Conservation (phyloP, 2,113 vertebrate species). For the Actenoides lindsayi region DNA sequence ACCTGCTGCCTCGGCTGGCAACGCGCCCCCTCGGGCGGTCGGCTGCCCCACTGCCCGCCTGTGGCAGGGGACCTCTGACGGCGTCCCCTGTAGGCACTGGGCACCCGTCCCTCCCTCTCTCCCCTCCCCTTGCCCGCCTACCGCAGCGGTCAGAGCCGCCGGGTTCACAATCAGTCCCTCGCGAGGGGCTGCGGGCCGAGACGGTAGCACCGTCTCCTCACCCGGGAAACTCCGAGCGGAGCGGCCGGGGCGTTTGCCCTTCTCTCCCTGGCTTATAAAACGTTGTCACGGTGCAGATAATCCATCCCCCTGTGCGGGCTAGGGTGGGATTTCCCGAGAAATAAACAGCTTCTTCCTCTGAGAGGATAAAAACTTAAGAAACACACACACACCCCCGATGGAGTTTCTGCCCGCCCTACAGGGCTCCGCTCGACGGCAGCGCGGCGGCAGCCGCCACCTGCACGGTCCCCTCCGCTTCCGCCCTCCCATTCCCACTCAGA, state of each 20-base stretch:
- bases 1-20: neutral
- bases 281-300: neutral
- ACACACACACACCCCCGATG: too few species aligned
- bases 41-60: neutral
- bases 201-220: neutral
- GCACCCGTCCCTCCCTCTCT: conserved; percentile 54
- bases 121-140: conserved; percentile 19
- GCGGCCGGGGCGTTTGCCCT: too few species aligned
- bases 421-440: neutral
- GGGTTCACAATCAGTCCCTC: conserved; percentile 11
- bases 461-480: neutral
- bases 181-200: neutral
- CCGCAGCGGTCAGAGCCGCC: neutral
- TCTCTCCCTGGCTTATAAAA: neutral
- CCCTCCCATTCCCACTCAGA: neutral
- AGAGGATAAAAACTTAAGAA: neutral
- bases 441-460: neutral
- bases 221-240: neutral
- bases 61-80: conserved; percentile 42
- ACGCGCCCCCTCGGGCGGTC: neutral
- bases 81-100: conserved; percentile 45
- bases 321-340: neutral
- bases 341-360: neutral
- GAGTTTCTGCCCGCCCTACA: neutral
- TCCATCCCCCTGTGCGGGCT: neutral